Base-by-base conservation (phyloP, 2,888 invertebrate species). In the Brachylomia viminalis region DNA sequence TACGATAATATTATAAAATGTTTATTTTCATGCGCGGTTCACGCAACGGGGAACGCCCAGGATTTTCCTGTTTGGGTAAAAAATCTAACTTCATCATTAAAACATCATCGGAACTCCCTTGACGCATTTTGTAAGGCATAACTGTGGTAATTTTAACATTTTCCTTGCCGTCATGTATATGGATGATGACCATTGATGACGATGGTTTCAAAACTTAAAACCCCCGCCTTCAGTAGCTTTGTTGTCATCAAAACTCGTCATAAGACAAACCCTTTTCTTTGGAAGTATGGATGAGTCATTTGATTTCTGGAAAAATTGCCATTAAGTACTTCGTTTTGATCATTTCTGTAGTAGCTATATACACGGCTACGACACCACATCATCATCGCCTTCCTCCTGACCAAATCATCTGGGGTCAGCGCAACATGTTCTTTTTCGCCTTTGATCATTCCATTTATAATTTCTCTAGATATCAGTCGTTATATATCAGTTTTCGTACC, bases 21-120 rank as follows among this genome's bases (percentile, higher is more conserved):
- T 33, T 33, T 54, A 64, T 38, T n/a, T 77, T 56, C 38, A 42
- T 78, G 23, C 20, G 58, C 42, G 4, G 42, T 56, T 49, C 7
- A 38, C 0, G 52, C 11, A 33, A 54, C 20, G 20, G 42, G 33
- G 27, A 56, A 47, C 42, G 13, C 38, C 27, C 11, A 17, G 7
- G 2, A 47, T 56, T 15, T 56, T 66, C 72, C 78, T 78, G 54
- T 79, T 54, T 78, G 42, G 23, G 38, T 64, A 15, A 15, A 1
- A 69, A 64, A 17, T 47, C 11, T 5, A 38, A 15, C 7, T 52
- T 54, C 58, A 20, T 42, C 15, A 45, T 20, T 47, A 3, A 23
- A 52, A n/a, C 42, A 52, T 47, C 59, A 33, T 30, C 20, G 58
- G 75, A 45, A 59, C 6, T 75, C 0, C 52, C 67, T 47, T n/a